These are phyloP conservation scores for Epinephelus moara DNA, from an alignment of 2,113 vertebrate species.

Conservation along the genomic window DNA sequence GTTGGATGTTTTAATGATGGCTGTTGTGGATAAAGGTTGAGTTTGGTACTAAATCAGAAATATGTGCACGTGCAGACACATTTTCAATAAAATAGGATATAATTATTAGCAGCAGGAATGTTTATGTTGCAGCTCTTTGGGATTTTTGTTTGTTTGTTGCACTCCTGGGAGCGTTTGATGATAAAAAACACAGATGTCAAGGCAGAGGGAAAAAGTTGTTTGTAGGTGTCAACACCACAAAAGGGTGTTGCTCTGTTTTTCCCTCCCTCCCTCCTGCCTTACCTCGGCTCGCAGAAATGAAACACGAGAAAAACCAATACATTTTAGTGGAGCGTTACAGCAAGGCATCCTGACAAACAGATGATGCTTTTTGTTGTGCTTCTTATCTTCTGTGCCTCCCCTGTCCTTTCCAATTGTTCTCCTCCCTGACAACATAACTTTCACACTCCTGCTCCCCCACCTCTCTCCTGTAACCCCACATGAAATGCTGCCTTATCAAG, in stretches of 20 bases:
- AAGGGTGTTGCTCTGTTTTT: conserved; percentile 14
- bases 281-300: conserved; percentile 39
- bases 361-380: conserved; percentile 53
- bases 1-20: conserved; percentile 55
- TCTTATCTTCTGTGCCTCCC: conserved; percentile 45
- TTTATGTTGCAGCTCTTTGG: neutral
- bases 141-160: neutral
- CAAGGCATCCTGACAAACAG: conserved; percentile 53
- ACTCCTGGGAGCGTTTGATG: conserved; percentile 12
- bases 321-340: conserved; percentile 29
- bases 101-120: conserved; percentile 19
- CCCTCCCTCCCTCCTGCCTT: conserved; percentile 1
- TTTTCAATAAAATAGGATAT: conserved; percentile 7
- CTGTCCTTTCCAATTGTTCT: conserved; percentile 60
- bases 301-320: conserved; percentile 49
- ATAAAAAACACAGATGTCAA: conserved; percentile 35
- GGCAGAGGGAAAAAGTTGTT: conserved; percentile 4
- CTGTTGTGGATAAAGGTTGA: conserved; percentile 25
- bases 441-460: conserved; percentile 28
- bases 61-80: neutral
- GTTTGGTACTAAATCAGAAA: conserved; percentile 32
- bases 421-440: conserved; percentile 62
- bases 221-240: conserved; percentile 30
- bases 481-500: conserved; percentile 55
- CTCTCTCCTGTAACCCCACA: conserved; percentile 36